These are phyloP conservation scores for Henricia sp. DNA, from an alignment of 53 echinoderm and acorn worm species.

Conservation along the genomic window DNA sequence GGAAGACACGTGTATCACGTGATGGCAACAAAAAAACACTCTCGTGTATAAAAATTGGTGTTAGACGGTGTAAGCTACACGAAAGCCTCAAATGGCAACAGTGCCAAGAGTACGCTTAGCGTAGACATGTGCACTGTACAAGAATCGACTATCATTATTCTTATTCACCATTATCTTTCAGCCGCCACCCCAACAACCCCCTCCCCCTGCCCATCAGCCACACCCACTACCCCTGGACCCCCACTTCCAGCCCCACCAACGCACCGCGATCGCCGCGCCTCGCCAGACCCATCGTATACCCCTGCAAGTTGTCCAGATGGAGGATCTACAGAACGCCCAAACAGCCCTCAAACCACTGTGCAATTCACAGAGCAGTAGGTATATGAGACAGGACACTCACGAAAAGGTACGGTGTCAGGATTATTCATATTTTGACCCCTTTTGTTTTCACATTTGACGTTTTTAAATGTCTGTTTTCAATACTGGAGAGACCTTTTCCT, in stretches of 20 bases:
- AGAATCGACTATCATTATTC: too few species aligned
- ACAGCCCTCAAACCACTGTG: slow-evolving; percentile 31
- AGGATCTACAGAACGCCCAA: slow-evolving; percentile 44
- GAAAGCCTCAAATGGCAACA: too few species aligned
- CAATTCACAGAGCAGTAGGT: slow-evolving; percentile 41
- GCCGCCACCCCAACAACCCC: slow-evolving; percentile 39
- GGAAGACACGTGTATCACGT: too few species aligned
- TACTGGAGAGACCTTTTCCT: too few species aligned
- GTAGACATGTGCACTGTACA: too few species aligned
- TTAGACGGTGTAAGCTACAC: too few species aligned
- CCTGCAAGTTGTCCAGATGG: slow-evolving; percentile 47
- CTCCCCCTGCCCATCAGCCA: slow-evolving; percentile 18
- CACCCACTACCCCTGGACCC: too few species aligned
- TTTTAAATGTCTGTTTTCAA: too few species aligned
- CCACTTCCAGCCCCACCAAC: background rate
- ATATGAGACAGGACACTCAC: slow-evolving; percentile 42
- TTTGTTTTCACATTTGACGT: too few species aligned
- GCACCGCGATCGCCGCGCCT: background rate
- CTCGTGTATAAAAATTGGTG: too few species aligned
- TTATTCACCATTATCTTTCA: background rate
- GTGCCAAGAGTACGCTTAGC: too few species aligned
- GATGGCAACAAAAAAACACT: too few species aligned
- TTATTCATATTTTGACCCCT: background rate
- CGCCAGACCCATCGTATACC: slow-evolving; percentile 18
- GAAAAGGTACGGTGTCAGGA: slow-evolving; percentile 66